These are phyloP conservation scores for Drosophila ogumai DNA, from an alignment of 1,140 invertebrate species.

Conservation along the genomic window DNA sequence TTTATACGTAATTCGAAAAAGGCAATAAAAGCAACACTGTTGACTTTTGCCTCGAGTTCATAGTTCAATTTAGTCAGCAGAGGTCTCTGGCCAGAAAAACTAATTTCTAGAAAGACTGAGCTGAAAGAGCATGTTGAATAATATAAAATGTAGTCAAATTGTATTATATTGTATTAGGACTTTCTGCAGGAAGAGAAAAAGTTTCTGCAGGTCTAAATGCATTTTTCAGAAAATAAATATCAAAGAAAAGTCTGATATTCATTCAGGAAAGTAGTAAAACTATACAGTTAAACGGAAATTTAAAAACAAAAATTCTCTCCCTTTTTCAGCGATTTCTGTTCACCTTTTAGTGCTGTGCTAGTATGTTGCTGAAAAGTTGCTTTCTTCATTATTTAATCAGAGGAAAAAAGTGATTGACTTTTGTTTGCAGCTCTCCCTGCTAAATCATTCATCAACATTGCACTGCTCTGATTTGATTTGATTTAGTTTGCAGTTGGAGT, in stretches of 20 bases:
- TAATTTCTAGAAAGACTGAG: neutral
- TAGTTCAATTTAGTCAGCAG: neutral
- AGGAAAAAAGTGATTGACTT: slow-evolving; percentile 22
- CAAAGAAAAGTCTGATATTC: neutral
- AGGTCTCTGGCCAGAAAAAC: neutral
- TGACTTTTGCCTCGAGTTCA: neutral
- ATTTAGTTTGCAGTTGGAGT: slow-evolving; percentile 3
- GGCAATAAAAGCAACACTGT: slow-evolving; percentile 11
- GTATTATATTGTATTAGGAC: neutral
- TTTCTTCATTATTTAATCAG: slow-evolving; percentile 15
- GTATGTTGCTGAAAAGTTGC: neutral
- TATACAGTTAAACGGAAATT: neutral
- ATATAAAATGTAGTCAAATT: slow-evolving; percentile 2
- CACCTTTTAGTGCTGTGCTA: neutral
- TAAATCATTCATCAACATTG: slow-evolving; percentile 54
- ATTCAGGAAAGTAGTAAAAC: neutral
- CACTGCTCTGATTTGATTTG: slow-evolving; percentile 51
- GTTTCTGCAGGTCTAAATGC: neutral
- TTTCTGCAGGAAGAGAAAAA: neutral
- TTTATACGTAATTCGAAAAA: neutral
- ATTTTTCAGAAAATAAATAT: neutral
- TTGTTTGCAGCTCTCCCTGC: slow-evolving; percentile 9
- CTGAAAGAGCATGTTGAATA: neutral
- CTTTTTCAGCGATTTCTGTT: neutral
- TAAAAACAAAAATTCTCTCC: neutral